Evolutionary conservation across 2,797 vertebrate genomes (phyloP), one percentile per base, ranked within the genome.

Genomic region (Tolypeutes matacus): DNA sequence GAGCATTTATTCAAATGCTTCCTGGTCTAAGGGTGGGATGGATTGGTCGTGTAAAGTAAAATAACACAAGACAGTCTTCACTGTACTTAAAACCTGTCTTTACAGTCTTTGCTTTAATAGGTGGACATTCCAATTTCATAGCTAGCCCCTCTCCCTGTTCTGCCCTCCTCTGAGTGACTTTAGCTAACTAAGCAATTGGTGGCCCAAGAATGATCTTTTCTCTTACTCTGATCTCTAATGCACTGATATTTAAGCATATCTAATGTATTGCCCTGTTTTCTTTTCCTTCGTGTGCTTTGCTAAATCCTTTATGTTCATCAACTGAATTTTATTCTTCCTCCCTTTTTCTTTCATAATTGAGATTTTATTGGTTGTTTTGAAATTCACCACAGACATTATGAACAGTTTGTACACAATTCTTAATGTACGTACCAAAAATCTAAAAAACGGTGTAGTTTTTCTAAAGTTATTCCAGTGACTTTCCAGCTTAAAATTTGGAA

Each of bases 321-420:
- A 8, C 72, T 84, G 42, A 76, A 29, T 86, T 97, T 91, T 94
- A 25, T 83, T 85, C 53, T 82, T 92, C 14, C n/a, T 89, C n/a
- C n/a, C 11, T 46, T 46, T 46, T 46, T 46, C 46, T 46, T 46
- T 46, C 46, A 46, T 46, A 46, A 46, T 9, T 46, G 46, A 46
- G 8, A 46, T 46, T 46, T 46, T 46, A 46, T 46, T 46, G 46
- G 11, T 46, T 46, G 46, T 46, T 46, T 46, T 46, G 7, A 46
- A 46, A 46, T 6, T 46, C 46, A 46, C 46, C 46, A 46, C 46
- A 46, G 46, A 46, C 46, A 46, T 46, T 46, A 46, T 46, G 46
- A 46, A 46, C 7, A 46, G 9, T 46, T 46, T 46, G 46, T 46
- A 11, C 46, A 46, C 46, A 46, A 46, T 46, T 46, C 5, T 46